Evolutionary conservation across 2,797 vertebrate species (phyloP), one percentile per base, ranked within the genome.

Genomic region (Sebastes hubbsi): DNA sequence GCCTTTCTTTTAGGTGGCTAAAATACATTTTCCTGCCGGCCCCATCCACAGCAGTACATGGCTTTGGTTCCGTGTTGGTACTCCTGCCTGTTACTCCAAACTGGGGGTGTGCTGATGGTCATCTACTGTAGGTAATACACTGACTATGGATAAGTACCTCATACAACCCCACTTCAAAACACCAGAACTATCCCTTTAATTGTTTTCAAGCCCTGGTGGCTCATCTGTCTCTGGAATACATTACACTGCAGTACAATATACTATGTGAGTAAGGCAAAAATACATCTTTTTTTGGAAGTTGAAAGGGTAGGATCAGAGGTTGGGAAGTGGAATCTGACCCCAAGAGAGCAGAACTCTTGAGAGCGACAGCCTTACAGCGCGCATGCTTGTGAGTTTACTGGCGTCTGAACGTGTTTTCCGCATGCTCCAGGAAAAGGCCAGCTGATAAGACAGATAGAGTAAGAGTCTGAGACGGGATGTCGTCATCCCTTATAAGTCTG

Each of bases 341-440:
- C 34, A 77, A 86, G 80, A 89, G 67, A 27, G 79, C 49, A 75
- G 72, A 46, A 13, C 76, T 71, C 85, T 78, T 6, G 14, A 56
- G 83, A 56, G 86, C 38, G 62, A 75, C 72, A 80, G 85, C 76
- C 42, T 32, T 73, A 56, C 66, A 66, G 78, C 82, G 61, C 73
- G 87, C 91, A 90, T 87, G 89, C 86, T 75, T 84, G 86, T 90
- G 89, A 91, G 90, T 89, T 71, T 34, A 20, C 74, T 84, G 72
- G 80, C 83, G 49, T 85, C 34, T 36, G 84, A 72, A 38, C 32
- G 82, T 78, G 83, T 76, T 77, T 10, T 65, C 18, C 73, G 82
- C 92, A 93, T 95, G 93, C 95, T 83, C 55, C 88, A 82, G 77
- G 68, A 81, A 83, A 87, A 88, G 34, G 78, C 58, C 87, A 83